Evolutionary conservation across 1,140 invertebrate genomes (phyloP).

Genomic region (Calephelis nemesis): DNA sequence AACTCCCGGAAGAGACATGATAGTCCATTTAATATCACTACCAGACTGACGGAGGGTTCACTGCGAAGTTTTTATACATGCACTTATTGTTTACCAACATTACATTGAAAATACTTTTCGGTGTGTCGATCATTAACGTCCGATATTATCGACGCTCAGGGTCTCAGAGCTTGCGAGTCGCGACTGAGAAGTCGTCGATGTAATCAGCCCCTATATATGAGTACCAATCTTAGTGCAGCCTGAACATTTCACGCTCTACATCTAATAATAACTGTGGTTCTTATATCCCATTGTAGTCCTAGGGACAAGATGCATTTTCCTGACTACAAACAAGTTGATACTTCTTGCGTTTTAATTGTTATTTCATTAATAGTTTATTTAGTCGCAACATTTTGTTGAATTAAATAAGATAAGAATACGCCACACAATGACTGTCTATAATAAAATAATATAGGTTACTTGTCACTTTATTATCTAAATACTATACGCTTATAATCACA

Average conservation of each 20-base stretch:
- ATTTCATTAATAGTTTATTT: too few relatives aligned
- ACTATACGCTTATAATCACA: too few relatives aligned
- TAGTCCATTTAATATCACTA: slow-evolving; percentile 52
- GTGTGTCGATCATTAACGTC: slow-evolving; percentile 37
- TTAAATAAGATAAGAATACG: too few relatives aligned
- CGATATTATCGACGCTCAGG: slow-evolving; percentile 33
- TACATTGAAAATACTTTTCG: slow-evolving; percentile 57
- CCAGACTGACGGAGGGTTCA: slow-evolving; percentile 50
- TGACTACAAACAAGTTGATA: too few relatives aligned
- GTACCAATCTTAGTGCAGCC: slow-evolving; percentile 56
- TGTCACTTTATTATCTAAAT: too few relatives aligned
- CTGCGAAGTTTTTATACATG: slow-evolving; percentile 64
- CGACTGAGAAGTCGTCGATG: slow-evolving; percentile 52
- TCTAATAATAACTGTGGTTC: slow-evolving; percentile 65
- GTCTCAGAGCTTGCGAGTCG: slow-evolving; percentile 34
- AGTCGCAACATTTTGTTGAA: too few relatives aligned
- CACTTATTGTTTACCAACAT: slow-evolving; percentile 76
- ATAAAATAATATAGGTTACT: too few relatives aligned
- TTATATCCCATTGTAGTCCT: slow-evolving; percentile 33
- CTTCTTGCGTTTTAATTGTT: too few relatives aligned
- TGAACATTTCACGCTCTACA: slow-evolving; percentile 74
- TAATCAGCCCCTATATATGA: slow-evolving; percentile 63
- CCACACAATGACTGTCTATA: too few relatives aligned
- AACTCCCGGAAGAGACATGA: slow-evolving; percentile 70
- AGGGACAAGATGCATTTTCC: too few relatives aligned